These are phyloP conservation scores for Dendroctonus valens DNA, from an alignment of 1,140 invertebrate species.

Conservation along the genomic window DNA sequence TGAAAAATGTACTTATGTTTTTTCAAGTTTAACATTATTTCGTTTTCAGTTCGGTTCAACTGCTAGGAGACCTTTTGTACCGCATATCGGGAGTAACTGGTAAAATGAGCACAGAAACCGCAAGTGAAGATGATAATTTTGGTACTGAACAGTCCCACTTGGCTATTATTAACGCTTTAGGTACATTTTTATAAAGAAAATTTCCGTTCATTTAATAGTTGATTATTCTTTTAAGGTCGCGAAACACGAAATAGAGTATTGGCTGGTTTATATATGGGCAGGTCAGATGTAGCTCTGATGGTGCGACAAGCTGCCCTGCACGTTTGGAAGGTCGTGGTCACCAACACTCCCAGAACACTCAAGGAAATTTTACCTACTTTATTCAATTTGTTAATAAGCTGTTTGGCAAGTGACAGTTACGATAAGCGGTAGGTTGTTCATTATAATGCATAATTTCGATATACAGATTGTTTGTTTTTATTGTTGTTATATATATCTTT, in stretches of 20 bases:
- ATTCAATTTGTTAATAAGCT: conserved; percentile 87
- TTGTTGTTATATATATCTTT: no score
- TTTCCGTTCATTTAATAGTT: neutral
- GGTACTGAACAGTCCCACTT: conserved; percentile 95
- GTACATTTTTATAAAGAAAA: conserved; percentile 7
- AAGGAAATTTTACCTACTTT: conserved; percentile 94
- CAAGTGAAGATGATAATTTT: conserved; percentile 98
- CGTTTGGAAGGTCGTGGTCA: conserved; percentile 96
- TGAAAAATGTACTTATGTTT: neutral
- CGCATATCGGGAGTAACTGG: conserved; percentile 96
- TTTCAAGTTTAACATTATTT: neutral
- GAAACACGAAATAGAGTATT: conserved; percentile 91
- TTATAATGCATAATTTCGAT: neutral
- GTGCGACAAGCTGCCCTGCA: conserved; percentile 96
- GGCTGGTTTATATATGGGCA: conserved; percentile 95
- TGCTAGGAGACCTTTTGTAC: conserved; percentile 95
- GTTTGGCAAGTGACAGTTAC: conserved; percentile 91
- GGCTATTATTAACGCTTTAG: conserved; percentile 82
- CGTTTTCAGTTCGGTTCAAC: conserved; percentile 80
- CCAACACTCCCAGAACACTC: conserved; percentile 94
- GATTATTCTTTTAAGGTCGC: conserved; percentile 56
- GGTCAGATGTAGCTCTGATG: conserved; percentile 94
- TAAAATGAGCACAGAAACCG: conserved; percentile 98
- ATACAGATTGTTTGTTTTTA: no score
- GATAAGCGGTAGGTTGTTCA: conserved; percentile 65